phyloP scores from a whole-genome alignment of 2,797 vertebrate genomes.

The Chaetodon trifasciatus region DNA sequence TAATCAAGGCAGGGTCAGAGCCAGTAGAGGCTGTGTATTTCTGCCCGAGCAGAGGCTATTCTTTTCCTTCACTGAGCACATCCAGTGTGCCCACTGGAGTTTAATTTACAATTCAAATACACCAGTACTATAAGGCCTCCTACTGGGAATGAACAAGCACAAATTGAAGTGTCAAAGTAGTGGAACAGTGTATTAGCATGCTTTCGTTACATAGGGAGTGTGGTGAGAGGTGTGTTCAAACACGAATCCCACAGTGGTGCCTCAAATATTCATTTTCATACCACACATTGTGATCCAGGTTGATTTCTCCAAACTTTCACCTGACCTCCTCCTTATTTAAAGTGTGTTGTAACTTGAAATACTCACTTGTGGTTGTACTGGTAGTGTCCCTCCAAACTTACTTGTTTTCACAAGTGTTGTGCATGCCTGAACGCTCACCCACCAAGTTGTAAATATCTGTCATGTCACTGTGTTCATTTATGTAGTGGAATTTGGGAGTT shows the following conservation, averaged over 20 bases:
- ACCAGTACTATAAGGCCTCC: constrained; percentile 49
- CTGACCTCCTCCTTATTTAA: constrained; percentile 28
- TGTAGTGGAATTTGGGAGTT: constrained; percentile 16
- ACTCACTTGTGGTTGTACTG: constrained; percentile 38
- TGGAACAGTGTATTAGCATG: constrained; percentile 39
- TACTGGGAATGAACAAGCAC: constrained; percentile 56
- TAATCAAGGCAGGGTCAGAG: constrained; percentile 53
- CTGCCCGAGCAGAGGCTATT: constrained; percentile 38
- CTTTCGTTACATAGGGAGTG: constrained; percentile 24
- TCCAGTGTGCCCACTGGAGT: constrained; percentile 36
- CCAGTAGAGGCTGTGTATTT: constrained; percentile 34
- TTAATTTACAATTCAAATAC: constrained; percentile 74
- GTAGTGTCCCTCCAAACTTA: constrained; percentile 37
- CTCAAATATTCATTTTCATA: constrained; percentile 46
- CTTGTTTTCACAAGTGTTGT: constrained; percentile 65
- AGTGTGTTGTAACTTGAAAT: constrained; percentile 53
- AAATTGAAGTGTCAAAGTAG: constrained; percentile 30
- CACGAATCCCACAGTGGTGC: background rate
- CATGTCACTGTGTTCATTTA: constrained; percentile 39
- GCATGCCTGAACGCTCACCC: constrained; percentile 55
- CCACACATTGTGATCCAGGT: constrained; percentile 18
- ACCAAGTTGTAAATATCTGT: constrained; percentile 47
- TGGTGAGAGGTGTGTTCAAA: constrained; percentile 40
- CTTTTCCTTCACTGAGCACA: constrained; percentile 49
- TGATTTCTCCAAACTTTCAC: constrained; percentile 33